These are phyloP conservation scores for Scaptomyza hsui DNA, from an alignment of 1,140 invertebrate genomes.

Conservation along the genomic window DNA sequence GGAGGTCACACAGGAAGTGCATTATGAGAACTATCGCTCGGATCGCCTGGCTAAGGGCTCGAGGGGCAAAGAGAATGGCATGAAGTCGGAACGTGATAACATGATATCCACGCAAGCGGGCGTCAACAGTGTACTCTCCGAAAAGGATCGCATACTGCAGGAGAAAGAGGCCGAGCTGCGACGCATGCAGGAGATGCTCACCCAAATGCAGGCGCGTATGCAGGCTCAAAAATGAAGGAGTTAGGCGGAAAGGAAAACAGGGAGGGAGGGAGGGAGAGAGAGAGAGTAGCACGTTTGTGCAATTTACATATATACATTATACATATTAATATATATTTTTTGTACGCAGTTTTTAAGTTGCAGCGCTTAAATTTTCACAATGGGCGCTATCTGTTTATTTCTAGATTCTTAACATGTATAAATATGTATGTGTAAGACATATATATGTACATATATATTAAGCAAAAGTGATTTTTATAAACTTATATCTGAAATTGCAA, in stretches of 20 bases:
- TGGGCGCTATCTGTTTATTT: slow-evolving; percentile 55
- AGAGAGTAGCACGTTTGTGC: slow-evolving; percentile 34
- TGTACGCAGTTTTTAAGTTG: slow-evolving; percentile 67
- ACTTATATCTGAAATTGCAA: slow-evolving; percentile 41
- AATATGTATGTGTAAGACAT: slow-evolving; percentile 33
- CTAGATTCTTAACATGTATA: slow-evolving; percentile 48
- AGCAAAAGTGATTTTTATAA: slow-evolving; percentile 43
- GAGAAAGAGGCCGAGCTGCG: slow-evolving; percentile 96
- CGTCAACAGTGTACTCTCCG: slow-evolving; percentile 84
- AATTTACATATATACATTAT: slow-evolving; percentile 38
- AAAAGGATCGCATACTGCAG: slow-evolving; percentile 93
- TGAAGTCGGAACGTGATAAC: slow-evolving; percentile 69
- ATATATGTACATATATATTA: slow-evolving; percentile 34
- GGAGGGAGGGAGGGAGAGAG: slow-evolving; percentile 7
- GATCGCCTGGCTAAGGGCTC: slow-evolving; percentile 93
- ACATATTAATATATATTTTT: slow-evolving; percentile 62
- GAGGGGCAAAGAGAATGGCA: slow-evolving; percentile 84
- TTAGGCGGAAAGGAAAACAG: background rate
- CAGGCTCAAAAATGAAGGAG: slow-evolving; percentile 86
- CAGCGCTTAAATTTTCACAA: slow-evolving; percentile 56
- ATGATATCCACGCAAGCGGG: slow-evolving; percentile 46
- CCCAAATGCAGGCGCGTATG: slow-evolving; percentile 97
- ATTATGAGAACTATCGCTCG: slow-evolving; percentile 98
- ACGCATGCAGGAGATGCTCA: slow-evolving; percentile 97
- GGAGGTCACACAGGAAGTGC: slow-evolving; percentile 97